Evolutionary conservation across 1,140 invertebrate genomes (phyloP).

Genomic region (Euglossa dilemma): DNA sequence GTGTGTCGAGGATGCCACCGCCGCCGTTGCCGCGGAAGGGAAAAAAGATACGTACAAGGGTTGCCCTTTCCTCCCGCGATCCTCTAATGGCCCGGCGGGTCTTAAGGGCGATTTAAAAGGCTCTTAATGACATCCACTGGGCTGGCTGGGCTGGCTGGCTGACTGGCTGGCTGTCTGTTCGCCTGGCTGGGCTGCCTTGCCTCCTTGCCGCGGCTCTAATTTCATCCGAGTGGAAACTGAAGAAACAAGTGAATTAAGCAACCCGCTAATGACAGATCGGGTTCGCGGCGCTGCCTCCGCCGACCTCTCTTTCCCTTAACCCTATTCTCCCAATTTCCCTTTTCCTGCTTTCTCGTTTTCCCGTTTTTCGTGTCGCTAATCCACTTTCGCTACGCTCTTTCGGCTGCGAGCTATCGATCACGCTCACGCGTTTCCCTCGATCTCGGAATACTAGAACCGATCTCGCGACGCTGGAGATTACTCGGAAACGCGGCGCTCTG

Average conservation of each 20-base stretch:
- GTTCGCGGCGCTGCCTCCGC: slow-evolving; percentile 58
- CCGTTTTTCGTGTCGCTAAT: slow-evolving; percentile 56
- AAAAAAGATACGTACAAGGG: slow-evolving; percentile 74
- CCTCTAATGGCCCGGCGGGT: slow-evolving; percentile 75
- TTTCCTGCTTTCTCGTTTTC: no score
- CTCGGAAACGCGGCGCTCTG: no score
- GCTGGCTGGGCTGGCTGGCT: slow-evolving; percentile 39
- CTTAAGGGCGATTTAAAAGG: slow-evolving; percentile 79
- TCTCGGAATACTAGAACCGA: not conserved
- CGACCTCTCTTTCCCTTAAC: slow-evolving; percentile 41
- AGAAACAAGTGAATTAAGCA: slow-evolving; percentile 80
- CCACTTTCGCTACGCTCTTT: slow-evolving; percentile 33
- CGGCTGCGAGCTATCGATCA: slow-evolving; percentile 17
- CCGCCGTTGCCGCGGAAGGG: slow-evolving; percentile 42
- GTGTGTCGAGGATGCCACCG: not conserved
- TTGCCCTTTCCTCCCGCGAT: slow-evolving; percentile 71
- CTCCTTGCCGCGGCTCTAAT: slow-evolving; percentile 71
- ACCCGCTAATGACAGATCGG: slow-evolving; percentile 78
- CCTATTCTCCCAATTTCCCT: slow-evolving; percentile 63
- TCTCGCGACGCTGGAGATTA: not conserved
- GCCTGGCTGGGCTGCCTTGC: slow-evolving; percentile 1
- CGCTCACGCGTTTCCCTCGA: not conserved
- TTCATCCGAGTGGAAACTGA: slow-evolving; percentile 79
- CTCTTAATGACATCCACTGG: slow-evolving; percentile 78
- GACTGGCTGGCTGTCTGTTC: slow-evolving; percentile 3